phyloP scores from a whole-genome alignment of 1,140 invertebrate species.

The Pseudoatta argentina region DNA sequence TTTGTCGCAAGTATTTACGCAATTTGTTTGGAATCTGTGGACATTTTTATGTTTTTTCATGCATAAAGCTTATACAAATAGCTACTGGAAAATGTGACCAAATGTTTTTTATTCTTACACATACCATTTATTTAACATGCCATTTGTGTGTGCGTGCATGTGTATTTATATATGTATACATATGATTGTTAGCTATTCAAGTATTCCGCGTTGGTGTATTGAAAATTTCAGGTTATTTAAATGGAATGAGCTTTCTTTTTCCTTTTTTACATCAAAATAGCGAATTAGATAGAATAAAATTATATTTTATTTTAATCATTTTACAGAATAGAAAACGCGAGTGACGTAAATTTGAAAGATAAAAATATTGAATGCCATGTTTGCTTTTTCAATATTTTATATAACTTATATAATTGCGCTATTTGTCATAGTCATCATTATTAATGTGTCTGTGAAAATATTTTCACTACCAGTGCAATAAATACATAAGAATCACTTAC shows the following conservation, averaged over 20 bases:
- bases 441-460: neutral
- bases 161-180: neutral
- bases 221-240: conserved; percentile 21
- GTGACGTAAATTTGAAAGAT: neutral
- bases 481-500: conserved; percentile 17
- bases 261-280: neutral
- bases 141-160: neutral
- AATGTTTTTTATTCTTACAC: conserved; percentile 2
- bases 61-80: neutral
- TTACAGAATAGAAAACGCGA: neutral
- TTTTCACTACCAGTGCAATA: neutral
- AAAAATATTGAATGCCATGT: conserved; percentile 18
- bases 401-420: neutral
- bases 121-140: neutral
- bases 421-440: neutral
- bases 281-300: neutral
- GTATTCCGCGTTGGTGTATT: neutral
- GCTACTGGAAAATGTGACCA: neutral
- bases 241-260: neutral
- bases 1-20: conserved; percentile 4
- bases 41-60: conserved; percentile 2
- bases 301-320: conserved; percentile 1
- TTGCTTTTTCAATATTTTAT: neutral
- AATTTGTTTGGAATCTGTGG: conserved; percentile 9
- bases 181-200: conserved; percentile 9